These are phyloP conservation scores for Eidolon helvum DNA, from an alignment of 2,113 vertebrate genomes.

Conservation along the genomic window DNA sequence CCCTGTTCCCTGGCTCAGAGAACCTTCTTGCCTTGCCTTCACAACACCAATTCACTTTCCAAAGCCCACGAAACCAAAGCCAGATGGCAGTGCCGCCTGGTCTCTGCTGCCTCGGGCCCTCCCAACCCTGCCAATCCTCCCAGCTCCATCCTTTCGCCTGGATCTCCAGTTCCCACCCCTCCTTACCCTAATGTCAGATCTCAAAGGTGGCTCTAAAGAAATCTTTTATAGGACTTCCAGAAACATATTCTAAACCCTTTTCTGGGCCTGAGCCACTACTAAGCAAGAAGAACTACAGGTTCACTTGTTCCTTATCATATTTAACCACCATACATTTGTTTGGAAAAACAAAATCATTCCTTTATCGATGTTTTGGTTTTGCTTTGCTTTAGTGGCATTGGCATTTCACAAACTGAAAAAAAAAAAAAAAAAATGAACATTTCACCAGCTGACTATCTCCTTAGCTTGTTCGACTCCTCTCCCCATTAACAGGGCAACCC, in stretches of 20 bases:
- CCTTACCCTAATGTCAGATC: background rate
- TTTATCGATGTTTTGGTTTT: background rate
- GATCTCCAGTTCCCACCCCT: background rate
- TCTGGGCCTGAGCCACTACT: background rate
- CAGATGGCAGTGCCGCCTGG: conserved; percentile 63
- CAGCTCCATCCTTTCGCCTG: background rate
- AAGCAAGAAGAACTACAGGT: background rate
- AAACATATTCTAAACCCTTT: background rate
- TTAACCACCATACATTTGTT: background rate
- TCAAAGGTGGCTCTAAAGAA: conserved; percentile 45
- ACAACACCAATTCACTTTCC: conserved; percentile 65
- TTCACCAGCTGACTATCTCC: background rate
- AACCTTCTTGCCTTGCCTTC: conserved; percentile 59
- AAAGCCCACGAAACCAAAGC: conserved; percentile 59
- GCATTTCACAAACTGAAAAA: background rate
- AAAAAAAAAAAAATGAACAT: background rate
- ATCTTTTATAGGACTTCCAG: conserved; percentile 17
- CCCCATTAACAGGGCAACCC: background rate
- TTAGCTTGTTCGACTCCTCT: background rate
- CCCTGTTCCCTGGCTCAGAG: conserved; percentile 64
- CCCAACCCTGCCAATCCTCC: background rate
- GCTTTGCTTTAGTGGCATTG: background rate
- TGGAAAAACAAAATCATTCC: background rate
- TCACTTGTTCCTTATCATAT: background rate
- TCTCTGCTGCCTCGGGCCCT: conserved; percentile 4